Evolutionary conservation across 1,140 invertebrate genomes (phyloP), one percentile per base, ranked within the genome.

Genomic region (Ceratina japonica): DNA sequence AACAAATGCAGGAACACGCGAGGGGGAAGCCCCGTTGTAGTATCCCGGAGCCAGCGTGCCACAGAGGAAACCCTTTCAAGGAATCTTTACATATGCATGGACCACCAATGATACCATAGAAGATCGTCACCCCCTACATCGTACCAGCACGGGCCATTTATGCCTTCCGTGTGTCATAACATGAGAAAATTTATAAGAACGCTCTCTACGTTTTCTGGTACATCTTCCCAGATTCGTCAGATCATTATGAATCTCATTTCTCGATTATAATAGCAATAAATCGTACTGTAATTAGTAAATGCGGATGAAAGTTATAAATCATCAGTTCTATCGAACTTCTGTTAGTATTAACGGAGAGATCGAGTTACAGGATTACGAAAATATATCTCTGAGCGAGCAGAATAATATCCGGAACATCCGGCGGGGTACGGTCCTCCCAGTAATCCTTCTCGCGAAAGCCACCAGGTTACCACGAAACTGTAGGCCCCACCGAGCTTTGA

Each of bases 41-140:
- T 37, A 73, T 44, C 69, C 27, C 68, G 75, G 81, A 77, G 72
- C 73, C 52, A 76, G 81, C 62, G 75, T 86, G 84, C 77, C 72
- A 87, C 83, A 80, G 69, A 84, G 12, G 85, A 91, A 91, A 86
- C 90, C 91, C 82, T 86, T 87, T 70, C 74, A 51, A 86, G 62
- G 62, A 86, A 87, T 89, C 83, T 88, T 91, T 90, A 86, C 90
- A 91, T 91, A 91, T 91, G 90, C 87, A 91, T 91, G 90, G 87
- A 89, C 88, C 87, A 90, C 80, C 84, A 79, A 63, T 27, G 90
- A 91, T 90, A 80, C 91, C 91, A 86, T 91, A 91, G 52, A 90
- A 89, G 72, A 81, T 76, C 63, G 31, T 56, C 61, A 63, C 77
- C 31, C 51, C 37, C 56, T 61, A 15, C 76, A 75, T 73, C 56